Percentiles rank a stretch among this genome's conserved stretches.
Conservation (phyloP, 2,888 invertebrate species). For the Dendrolimus houi region DNA sequence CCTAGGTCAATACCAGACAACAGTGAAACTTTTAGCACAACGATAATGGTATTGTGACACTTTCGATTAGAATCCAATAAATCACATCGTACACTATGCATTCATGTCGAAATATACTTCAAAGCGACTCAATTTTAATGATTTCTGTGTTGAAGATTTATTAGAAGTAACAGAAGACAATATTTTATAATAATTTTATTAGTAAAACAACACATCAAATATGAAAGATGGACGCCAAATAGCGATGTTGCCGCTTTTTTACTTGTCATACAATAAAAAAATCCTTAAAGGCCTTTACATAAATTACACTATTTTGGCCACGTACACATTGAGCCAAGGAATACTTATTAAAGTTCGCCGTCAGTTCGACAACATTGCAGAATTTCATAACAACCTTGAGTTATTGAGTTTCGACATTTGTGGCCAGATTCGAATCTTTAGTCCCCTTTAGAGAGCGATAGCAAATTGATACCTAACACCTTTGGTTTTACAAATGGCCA, state of each 20-base stretch:
- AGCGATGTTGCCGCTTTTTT: conserved; percentile 53
- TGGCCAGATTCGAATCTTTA: too few species aligned
- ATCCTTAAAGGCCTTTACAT: too few species aligned
- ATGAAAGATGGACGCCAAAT: conserved; percentile 75
- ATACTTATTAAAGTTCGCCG: too few species aligned
- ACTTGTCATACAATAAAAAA: conserved; percentile 23
- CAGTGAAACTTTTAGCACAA: conserved; percentile 66
- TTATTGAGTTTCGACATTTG: too few species aligned
- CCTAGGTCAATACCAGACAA: conserved; percentile 68
- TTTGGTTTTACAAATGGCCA: too few species aligned
- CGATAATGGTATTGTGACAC: conserved; percentile 68
- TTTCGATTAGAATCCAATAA: conserved; percentile 40
- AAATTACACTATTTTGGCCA: too few species aligned
- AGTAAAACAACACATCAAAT: conserved; percentile 66
- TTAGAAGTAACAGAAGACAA: conserved; percentile 19
- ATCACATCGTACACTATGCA: conserved; percentile 25
- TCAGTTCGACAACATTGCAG: too few species aligned
- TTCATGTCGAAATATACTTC: conserved; percentile 24
- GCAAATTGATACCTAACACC: too few species aligned
- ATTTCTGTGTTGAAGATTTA: conserved; percentile 15
- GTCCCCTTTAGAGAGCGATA: too few species aligned
- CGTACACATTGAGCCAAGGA: too few species aligned
- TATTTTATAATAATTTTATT: conserved; percentile 39
- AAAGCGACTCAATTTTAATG: conserved; percentile 15
- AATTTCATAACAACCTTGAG: too few species aligned